A percentile compares a stretch with the other conserved stretches of the same genome.
phyloP scores from a whole-genome alignment of 2,797 vertebrate genomes.

The Ptychobarbus kaznakovi region DNA sequence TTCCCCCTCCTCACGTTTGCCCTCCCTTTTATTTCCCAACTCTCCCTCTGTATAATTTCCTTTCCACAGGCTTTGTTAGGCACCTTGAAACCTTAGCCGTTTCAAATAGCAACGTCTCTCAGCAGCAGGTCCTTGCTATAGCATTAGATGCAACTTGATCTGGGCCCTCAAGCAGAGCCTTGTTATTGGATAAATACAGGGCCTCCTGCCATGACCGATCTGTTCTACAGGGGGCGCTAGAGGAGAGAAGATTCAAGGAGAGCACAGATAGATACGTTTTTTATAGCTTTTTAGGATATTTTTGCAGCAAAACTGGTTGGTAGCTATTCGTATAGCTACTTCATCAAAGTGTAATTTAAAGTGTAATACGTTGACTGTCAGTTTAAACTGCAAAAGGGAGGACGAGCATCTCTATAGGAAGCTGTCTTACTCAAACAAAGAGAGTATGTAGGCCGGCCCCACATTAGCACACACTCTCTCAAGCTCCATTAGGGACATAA shows the following conservation, averaged over 20 bases:
- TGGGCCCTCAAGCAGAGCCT: conserved; percentile 59
- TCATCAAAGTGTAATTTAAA: neutral
- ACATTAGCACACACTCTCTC: conserved; percentile 44
- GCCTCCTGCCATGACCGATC: conserved; percentile 28
- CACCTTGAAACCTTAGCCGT: conserved; percentile 67
- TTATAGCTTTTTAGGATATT: neutral
- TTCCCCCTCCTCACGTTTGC: conserved; percentile 31
- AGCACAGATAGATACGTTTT: neutral
- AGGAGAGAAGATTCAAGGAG: conserved; percentile 53
- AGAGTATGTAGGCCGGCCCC: neutral
- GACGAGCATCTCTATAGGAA: conserved; percentile 12
- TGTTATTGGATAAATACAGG: conserved; percentile 65
- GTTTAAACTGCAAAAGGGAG: neutral
- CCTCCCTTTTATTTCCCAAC: conserved; percentile 38
- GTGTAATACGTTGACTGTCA: neutral
- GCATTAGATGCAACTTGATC: conserved; percentile 67
- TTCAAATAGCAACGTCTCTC: conserved; percentile 67
- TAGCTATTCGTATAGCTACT: neutral
- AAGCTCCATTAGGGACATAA: conserved; percentile 52
- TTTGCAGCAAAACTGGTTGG: neutral
- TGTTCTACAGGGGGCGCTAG: conserved; percentile 59
- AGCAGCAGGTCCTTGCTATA: conserved; percentile 65
- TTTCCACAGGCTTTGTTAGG: conserved; percentile 63
- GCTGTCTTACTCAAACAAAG: conserved; percentile 2
- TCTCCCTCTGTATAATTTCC: conserved; percentile 59